Base-by-base conservation (phyloP, 2,113 vertebrate species). In the Platycercus adscitus region DNA sequence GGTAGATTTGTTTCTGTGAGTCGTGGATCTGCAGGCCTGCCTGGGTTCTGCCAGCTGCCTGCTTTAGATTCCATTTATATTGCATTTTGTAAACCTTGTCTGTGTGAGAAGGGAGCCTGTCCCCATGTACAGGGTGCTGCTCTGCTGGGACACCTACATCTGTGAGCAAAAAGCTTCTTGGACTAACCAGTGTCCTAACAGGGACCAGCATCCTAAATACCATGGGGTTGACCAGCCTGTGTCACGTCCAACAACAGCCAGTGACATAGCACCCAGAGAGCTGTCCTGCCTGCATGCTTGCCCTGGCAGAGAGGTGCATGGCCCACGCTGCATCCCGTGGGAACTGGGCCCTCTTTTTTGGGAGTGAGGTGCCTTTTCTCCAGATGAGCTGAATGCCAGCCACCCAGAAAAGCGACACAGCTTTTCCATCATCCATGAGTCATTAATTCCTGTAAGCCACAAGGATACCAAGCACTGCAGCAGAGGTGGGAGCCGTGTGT, bases 11-110 rank as follows among this genome's bases (percentile, higher is more conserved):
- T 50, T 4, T 39, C 26, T 41, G 47, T 11, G 88, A 86, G 70
- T 43, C 0, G 12, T 60, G 80, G 41, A 58, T 78, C 75, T 69
- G 41, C 73, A 55, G 83, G 50, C 47, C 75, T 77, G 87, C 76
- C 55, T 25, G 87, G 70, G 1, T 21, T 37, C 78, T 94, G 91
- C 91, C 87, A 79, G 95, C 92, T 91, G 89, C 81, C 84, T 84
- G 52, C 61, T 79, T 50, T 35, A 19, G 6, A 2, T 81, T 25
- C 91, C 53, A 13, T 14, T 72, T 76, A 37, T 29, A 6, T 23
- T 43, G 52, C 15, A 1, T 60, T 91, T 52, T 55, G 41, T 75
- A 70, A 77, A 10, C 7, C 69, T 75, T 1, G 4, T 52, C 68
- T 70, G 68, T 2, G 4, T 13, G 18, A 61, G 55, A 13, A 81